Conservation (phyloP, 2,797 vertebrate genomes). For the Catharus ustulatus region DNA sequence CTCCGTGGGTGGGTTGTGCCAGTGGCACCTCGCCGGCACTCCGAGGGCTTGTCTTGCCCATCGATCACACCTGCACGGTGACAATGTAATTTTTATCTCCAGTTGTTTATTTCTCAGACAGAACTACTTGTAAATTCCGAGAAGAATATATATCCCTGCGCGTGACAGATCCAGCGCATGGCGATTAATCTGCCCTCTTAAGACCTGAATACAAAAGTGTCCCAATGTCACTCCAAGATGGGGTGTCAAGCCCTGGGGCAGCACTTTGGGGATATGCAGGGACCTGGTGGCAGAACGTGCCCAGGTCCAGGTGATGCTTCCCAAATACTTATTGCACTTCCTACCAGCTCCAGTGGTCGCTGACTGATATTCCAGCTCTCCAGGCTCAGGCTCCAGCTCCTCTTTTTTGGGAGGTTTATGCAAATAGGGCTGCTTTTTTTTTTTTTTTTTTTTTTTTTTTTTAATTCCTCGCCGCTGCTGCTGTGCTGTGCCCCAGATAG, state of each 20-base stretch:
- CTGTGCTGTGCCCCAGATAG: constrained; percentile 61
- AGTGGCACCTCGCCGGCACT: background rate
- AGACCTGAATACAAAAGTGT: constrained; percentile 59
- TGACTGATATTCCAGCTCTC: background rate
- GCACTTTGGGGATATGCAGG: background rate
- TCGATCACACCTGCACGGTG: constrained; percentile 78
- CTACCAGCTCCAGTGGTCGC: background rate
- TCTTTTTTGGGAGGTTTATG: constrained; percentile 53
- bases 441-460: background rate
- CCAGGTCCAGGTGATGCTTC: background rate
- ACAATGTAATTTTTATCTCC: constrained; percentile 83
- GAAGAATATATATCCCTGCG: constrained; percentile 76
- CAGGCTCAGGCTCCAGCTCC: background rate
- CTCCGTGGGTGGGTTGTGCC: background rate
- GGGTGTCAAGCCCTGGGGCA: background rate
- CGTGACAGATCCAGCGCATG: constrained; percentile 76
- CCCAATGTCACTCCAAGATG: constrained; percentile 14
- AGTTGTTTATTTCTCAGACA: constrained; percentile 81
- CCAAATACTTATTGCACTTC: background rate
- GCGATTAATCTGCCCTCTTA: constrained; percentile 79
- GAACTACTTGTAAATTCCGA: constrained; percentile 82
- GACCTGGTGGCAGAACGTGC: background rate
- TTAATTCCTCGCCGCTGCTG: background rate
- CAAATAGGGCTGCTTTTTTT: background rate
- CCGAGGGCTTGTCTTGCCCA: constrained; percentile 33